Conservation (phyloP, 2,797 vertebrate genomes). For the Lepilemur ruficaudatus region DNA sequence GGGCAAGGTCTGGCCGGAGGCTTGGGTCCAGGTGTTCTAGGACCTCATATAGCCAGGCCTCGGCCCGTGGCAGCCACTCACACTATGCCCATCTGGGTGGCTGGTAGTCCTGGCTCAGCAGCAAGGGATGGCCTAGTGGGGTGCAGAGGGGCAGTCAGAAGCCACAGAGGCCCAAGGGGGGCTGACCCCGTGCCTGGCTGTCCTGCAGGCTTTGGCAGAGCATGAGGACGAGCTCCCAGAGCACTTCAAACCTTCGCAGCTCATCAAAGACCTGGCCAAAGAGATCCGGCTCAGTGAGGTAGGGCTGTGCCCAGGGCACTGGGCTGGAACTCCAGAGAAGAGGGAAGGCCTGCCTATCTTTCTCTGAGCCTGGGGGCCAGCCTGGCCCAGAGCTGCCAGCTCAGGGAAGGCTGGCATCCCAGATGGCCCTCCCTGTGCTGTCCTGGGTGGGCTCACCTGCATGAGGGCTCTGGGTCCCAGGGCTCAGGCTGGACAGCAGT, state of each 20-base stretch:
- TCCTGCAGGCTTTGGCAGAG: conserved; percentile 93
- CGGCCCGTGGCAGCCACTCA: not conserved
- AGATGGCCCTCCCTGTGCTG: too few species aligned
- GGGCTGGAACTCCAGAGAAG: rapidly evolving
- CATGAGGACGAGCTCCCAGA: conserved; percentile 99
- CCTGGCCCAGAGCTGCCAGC: not conserved
- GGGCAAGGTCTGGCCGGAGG: not conserved
- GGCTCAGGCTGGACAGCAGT: not conserved
- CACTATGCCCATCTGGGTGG: not conserved
- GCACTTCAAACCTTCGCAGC: conserved; percentile 98
- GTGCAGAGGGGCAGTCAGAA: not conserved
- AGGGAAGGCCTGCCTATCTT: not conserved
- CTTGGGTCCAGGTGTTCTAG: not conserved
- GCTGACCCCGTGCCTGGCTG: not conserved
- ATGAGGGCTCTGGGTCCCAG: not conserved
- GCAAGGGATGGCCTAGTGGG: not conserved
- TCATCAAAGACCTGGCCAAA: conserved; percentile 99
- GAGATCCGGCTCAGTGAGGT: conserved; percentile 99
- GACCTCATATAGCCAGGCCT: not conserved
- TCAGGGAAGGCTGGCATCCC: rapidly evolving
- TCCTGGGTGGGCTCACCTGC: not conserved
- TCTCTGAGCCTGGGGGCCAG: not conserved
- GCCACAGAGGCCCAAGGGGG: too few species aligned
- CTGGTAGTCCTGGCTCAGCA: not conserved
- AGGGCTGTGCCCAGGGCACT: conserved; percentile 41